Evolutionary conservation across 2,888 invertebrate species (phyloP), one percentile per base, ranked within the genome.

Genomic region (Clostera curtula): DNA sequence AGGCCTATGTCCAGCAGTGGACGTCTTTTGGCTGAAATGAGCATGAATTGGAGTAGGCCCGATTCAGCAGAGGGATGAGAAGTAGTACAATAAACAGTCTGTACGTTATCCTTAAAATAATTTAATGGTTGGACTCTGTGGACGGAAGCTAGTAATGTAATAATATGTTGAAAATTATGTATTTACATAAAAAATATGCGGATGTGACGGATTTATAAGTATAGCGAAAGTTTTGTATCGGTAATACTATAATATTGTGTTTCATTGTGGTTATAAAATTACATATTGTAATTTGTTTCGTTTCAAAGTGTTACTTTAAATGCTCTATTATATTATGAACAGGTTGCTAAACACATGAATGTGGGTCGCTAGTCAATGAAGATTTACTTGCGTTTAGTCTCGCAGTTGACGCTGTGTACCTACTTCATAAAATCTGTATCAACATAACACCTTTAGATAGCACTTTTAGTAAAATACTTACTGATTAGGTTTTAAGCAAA

Each of bases 121-220:
- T n/a, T n/a, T n/a, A n/a, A n/a, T n/a, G n/a, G n/a, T n/a, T n/a
- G n/a, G n/a, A n/a, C n/a, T n/a, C n/a, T n/a, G n/a, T n/a, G n/a
- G n/a, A n/a, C n/a, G n/a, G n/a, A n/a, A n/a, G n/a, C n/a, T n/a
- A n/a, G n/a, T n/a, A n/a, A n/a, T n/a, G n/a, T n/a, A n/a, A n/a
- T n/a, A n/a, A n/a, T n/a, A n/a, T n/a, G n/a, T n/a, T n/a, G n/a
- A n/a, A n/a, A n/a, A 41, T 36, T 31, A 47, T 33, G 30, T 35
- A 34, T 31, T 40, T 33, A 40, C 24, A 37, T 43, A 43, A 41
- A 43, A 43, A 40, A 34, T 34, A 40, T n/a, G 40, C 65, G 70
- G 70, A 70, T 53, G 58, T 58, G 37, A 48, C 58, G 44, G 43
- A 54, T 70, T 63, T 40, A 30, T 36, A 35, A 46, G 40, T 58